Evolutionary conservation across 2,797 vertebrate genomes (phyloP), one percentile per base, ranked within the genome.

Genomic region (Pterois miles): DNA sequence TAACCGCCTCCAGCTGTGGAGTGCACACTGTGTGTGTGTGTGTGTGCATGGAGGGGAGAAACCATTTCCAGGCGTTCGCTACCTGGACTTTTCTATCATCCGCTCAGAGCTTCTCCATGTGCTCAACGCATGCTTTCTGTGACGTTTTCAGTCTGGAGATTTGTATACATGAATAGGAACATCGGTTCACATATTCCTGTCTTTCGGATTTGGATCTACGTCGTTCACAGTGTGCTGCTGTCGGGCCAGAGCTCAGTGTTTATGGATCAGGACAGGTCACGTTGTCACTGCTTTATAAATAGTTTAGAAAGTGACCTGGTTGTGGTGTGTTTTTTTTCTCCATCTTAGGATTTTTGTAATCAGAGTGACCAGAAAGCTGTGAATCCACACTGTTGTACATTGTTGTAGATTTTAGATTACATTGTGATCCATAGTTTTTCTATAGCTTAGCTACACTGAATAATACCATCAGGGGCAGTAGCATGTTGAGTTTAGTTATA

Each of bases 1-100:
- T 80, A 84, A 90, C 72, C 5, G 9, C 54, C n/a, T 72, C 14
- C 54, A 79, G 71, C 69, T 80, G 76, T 74, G 48, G 29, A 56
- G 20, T 48, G 6, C 67, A 56, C 62, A 23, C 65, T 68, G 18
- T 46, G 9, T 53, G 53, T 66, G 20, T 31, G 16, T 50, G 50
- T 29, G 38, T 25, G 11, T n/a, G 5, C 9, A 23, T 18, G 54
- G 13, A 12, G 25, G 33, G 27, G 22, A 18, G 29, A 27, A 50
- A 10, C 50, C 7, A 38, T 58, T 74, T 70, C 59, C 56, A 53
- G 33, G 6, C 23, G 22, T 82, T 43, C 57, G 57, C 34, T 59
- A 81, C 76, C 83, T 71, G 81, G 31, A 46, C 16, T 65, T 80
- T 78, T 14, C 8, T 36, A 58, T 33, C 40, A 65, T 52, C 34